These are phyloP conservation scores for Diuraphis noxia DNA, from an alignment of 1,140 invertebrate genomes.

Conservation along the genomic window DNA sequence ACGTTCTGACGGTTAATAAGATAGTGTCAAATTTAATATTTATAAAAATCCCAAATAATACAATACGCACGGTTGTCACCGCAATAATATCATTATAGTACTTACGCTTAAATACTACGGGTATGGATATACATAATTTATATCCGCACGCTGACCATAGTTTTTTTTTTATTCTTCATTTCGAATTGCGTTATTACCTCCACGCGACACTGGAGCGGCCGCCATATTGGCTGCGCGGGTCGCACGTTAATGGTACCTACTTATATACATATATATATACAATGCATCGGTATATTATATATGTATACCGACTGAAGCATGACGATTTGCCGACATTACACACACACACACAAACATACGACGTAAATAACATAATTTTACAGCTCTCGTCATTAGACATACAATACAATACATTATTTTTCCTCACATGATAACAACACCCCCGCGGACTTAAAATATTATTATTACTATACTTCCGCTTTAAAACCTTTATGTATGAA, in stretches of 20 bases:
- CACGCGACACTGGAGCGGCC: not conserved
- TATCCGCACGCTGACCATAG: not conserved
- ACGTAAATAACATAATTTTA: not conserved
- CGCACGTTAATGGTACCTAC: slow-evolving; percentile 30
- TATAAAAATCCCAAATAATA: not conserved
- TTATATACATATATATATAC: not conserved
- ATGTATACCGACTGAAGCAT: not conserved
- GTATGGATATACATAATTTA: not conserved
- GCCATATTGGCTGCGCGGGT: slow-evolving; percentile 14
- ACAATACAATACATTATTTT: not conserved
- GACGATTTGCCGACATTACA: slow-evolving; percentile 27
- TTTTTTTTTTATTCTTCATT: not conserved
- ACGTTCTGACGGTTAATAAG: too few relatives aligned
- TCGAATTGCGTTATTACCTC: not conserved
- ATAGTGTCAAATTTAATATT: too few relatives aligned
- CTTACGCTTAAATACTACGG: not conserved
- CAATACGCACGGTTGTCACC: not conserved
- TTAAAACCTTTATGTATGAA: not conserved
- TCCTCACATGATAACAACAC: not conserved
- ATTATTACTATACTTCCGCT: not conserved
- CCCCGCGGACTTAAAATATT: not conserved
- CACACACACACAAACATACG: not conserved
- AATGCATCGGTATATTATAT: too few relatives aligned
- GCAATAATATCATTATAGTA: not conserved
- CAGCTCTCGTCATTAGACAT: not conserved